Evolutionary conservation across 1,140 invertebrate species (phyloP).

Genomic region (Coelopa frigida): DNA sequence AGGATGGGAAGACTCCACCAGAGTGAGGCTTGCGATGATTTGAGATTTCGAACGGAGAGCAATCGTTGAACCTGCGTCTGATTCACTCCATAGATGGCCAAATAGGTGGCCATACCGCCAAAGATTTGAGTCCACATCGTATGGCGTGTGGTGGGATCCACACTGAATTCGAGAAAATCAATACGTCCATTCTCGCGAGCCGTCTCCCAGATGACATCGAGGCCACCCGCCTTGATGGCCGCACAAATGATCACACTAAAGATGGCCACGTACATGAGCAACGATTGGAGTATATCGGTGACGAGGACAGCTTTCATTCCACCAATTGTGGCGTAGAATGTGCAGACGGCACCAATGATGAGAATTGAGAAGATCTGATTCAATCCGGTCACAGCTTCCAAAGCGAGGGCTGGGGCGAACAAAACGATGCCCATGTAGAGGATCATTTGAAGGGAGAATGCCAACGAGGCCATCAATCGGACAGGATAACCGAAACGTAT

Average conservation of each 20-base stretch:
- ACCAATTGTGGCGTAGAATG: conserved; percentile 79
- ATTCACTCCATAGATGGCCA: conserved; percentile 74
- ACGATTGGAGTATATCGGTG: conserved; percentile 76
- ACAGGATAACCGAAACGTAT: conserved; percentile 64
- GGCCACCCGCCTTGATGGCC: conserved; percentile 54
- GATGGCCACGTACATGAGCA: conserved; percentile 69
- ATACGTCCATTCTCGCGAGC: conserved; percentile 59
- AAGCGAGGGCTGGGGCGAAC: conserved; percentile 82
- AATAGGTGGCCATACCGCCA: conserved; percentile 66
- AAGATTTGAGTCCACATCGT: conserved; percentile 65
- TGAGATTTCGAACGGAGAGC: conserved; percentile 64
- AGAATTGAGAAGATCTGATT: conserved; percentile 68
- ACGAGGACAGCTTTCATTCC: conserved; percentile 86
- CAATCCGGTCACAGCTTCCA: conserved; percentile 79
- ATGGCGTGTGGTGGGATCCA: conserved; percentile 67
- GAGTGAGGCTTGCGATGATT: conserved; percentile 55
- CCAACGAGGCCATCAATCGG: conserved; percentile 62
- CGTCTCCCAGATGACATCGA: conserved; percentile 58
- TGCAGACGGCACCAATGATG: conserved; percentile 70
- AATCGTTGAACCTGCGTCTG: conserved; percentile 82
- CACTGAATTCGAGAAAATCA: conserved; percentile 50
- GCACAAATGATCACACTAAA: conserved; percentile 70
- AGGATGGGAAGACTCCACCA: conserved; percentile 68
- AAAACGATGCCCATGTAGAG: conserved; percentile 90
- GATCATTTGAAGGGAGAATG: conserved; percentile 75